Evolutionary conservation across 2,113 vertebrate genomes (phyloP).

Genomic region (Pangasianodon hypophthalmus): DNA sequence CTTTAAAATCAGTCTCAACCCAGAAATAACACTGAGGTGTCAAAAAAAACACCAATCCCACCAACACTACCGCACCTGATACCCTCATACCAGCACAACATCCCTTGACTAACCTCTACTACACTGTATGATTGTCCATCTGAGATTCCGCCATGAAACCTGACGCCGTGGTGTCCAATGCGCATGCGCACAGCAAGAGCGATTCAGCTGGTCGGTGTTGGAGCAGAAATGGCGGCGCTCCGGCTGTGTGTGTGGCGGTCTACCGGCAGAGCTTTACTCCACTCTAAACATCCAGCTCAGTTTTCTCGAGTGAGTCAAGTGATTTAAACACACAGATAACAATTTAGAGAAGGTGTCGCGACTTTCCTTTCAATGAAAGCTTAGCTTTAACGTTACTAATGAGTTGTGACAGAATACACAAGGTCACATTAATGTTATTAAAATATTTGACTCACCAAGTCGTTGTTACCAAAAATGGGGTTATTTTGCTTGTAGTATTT

Average conservation of each 20-base stretch:
- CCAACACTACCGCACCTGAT: not conserved
- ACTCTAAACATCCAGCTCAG: conserved; percentile 8
- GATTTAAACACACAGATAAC: not conserved
- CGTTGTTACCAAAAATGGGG: not conserved
- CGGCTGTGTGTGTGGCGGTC: conserved; percentile 1
- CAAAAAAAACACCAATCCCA: not conserved
- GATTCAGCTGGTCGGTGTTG: not conserved
- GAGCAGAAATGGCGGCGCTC: conserved; percentile 42
- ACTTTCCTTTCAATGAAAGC: not conserved
- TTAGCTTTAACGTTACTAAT: not conserved
- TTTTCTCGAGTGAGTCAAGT: conserved; percentile 27
- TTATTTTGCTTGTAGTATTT: not conserved
- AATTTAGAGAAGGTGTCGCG: not conserved
- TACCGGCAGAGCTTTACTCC: conserved; percentile 35
- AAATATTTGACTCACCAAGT: not conserved
- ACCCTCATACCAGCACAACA: not conserved
- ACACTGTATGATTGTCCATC: not conserved
- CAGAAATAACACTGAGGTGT: not conserved
- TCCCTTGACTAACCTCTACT: not conserved
- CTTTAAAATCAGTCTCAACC: not conserved
- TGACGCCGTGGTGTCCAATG: not conserved
- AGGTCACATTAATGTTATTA: not conserved
- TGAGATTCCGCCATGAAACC: not conserved
- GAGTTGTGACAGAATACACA: not conserved
- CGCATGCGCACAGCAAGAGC: conserved; percentile 12